Percentiles rank a stretch among this genome's conserved stretches.
Evolutionary conservation across 2,888 invertebrate genomes (phyloP).

Genomic region (Labia minor): DNA sequence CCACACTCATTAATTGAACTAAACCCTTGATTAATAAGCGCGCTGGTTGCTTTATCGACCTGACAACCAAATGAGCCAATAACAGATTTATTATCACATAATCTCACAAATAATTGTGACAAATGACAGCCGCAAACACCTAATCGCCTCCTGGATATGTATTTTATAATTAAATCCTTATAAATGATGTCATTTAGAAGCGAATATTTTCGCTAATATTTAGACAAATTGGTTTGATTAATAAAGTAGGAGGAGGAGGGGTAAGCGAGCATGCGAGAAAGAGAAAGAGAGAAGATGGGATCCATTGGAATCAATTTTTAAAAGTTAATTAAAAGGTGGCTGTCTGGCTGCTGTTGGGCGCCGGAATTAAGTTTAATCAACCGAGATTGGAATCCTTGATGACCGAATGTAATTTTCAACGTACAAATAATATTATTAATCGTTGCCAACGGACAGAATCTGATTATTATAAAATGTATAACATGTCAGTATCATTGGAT

Average conservation of each 20-base stretch:
- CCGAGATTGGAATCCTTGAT: conserved; percentile 9
- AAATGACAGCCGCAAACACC: not conserved
- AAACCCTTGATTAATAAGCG: conserved; percentile 8
- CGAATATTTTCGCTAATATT: not conserved
- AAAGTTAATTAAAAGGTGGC: conserved; percentile 7
- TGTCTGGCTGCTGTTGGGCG: not conserved
- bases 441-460: no score
- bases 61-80: conserved; percentile 4
- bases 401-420: not conserved
- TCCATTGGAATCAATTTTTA: not conserved
- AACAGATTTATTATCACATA: conserved; percentile 7
- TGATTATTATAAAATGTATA: no score
- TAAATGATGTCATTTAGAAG: not conserved
- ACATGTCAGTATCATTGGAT: no score
- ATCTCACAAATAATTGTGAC: conserved; percentile 13
- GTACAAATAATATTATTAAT: no score
- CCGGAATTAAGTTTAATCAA: conserved; percentile 7
- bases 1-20: conserved; percentile 13
- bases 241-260: not conserved
- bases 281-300: no score
- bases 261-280: no score
- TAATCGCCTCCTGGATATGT: not conserved
- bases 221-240: conserved; percentile 7
- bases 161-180: conserved; percentile 13
- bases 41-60: not conserved